phyloP scores from a whole-genome alignment of 2,113 vertebrate species.

The Sander vitreus region DNA sequence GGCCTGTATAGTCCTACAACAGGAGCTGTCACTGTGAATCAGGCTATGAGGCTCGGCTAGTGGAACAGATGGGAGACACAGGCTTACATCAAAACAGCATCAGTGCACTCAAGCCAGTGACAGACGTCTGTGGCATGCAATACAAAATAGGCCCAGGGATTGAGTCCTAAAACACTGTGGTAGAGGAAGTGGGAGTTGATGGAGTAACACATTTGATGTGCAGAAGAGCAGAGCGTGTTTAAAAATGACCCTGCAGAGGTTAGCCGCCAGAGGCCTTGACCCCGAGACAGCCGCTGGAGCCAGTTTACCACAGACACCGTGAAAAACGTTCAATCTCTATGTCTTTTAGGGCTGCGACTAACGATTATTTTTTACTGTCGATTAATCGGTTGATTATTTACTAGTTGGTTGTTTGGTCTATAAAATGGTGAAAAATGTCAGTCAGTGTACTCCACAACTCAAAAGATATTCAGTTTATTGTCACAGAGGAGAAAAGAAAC shows the following conservation, averaged over 20 bases:
- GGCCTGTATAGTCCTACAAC: slow-evolving; percentile 38
- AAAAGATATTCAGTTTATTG: too few species aligned
- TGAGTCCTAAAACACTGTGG: slow-evolving; percentile 64
- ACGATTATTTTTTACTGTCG: too few species aligned
- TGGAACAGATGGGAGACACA: slow-evolving; percentile 67
- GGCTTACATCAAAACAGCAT: slow-evolving; percentile 53
- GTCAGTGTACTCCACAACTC: too few species aligned
- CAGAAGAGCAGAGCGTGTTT: slow-evolving; percentile 15
- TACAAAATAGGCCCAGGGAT: slow-evolving; percentile 40
- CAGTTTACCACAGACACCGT: slow-evolving; percentile 19
- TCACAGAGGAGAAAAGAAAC: too few species aligned
- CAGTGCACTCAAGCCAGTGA: slow-evolving; percentile 31
- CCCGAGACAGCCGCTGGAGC: background rate
- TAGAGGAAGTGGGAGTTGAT: background rate
- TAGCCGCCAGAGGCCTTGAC: slow-evolving; percentile 16
- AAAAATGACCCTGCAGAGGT: slow-evolving; percentile 30
- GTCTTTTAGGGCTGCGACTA: too few species aligned
- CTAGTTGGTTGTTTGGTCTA: too few species aligned
- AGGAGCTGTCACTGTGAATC: slow-evolving; percentile 62
- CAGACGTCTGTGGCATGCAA: slow-evolving; percentile 47
- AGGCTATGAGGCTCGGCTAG: slow-evolving; percentile 40
- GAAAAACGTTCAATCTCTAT: background rate
- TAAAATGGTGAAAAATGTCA: too few species aligned
- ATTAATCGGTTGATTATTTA: too few species aligned
- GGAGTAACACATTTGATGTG: slow-evolving; percentile 36